Conservation (phyloP, 2,888 invertebrate species). For the Dione vanillae region DNA sequence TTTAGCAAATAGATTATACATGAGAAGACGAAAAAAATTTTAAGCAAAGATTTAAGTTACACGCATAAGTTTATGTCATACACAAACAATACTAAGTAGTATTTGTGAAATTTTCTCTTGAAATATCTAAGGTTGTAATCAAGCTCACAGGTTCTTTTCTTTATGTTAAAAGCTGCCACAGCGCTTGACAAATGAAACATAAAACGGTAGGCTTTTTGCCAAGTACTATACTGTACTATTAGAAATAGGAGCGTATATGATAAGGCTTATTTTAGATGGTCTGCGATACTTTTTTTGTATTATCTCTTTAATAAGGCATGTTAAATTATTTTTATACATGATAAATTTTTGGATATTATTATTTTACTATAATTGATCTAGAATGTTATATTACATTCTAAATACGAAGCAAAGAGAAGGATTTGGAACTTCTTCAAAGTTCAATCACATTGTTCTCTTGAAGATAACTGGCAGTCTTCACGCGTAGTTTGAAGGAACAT, state of each 20-base stretch:
- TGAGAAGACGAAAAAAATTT: too few species aligned
- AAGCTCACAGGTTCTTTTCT: slow-evolving; percentile 29
- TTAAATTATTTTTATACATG: too few species aligned
- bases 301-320: background rate
- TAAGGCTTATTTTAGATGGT: slow-evolving; percentile 15
- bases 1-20: too few species aligned
- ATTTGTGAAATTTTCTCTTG: background rate
- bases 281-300: background rate
- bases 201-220: slow-evolving; percentile 32
- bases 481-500: background rate
- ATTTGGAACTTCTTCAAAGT: background rate
- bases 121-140: slow-evolving; percentile 24
- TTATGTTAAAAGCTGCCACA: slow-evolving; percentile 30
- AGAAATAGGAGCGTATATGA: slow-evolving; percentile 20
- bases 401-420: background rate
- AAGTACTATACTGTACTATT: slow-evolving; percentile 14
- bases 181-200: slow-evolving; percentile 34
- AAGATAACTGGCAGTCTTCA: slow-evolving; percentile 5
- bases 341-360: too few species aligned
- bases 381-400: background rate
- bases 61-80: too few species aligned
- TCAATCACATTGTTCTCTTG: slow-evolving; percentile 1
- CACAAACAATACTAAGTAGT: background rate
- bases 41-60: too few species aligned
- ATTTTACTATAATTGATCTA: background rate